Evolutionary conservation across 2,888 invertebrate genomes (phyloP), one percentile per base, ranked within the genome.

Genomic region (Caenorhabditis imperialis): DNA sequence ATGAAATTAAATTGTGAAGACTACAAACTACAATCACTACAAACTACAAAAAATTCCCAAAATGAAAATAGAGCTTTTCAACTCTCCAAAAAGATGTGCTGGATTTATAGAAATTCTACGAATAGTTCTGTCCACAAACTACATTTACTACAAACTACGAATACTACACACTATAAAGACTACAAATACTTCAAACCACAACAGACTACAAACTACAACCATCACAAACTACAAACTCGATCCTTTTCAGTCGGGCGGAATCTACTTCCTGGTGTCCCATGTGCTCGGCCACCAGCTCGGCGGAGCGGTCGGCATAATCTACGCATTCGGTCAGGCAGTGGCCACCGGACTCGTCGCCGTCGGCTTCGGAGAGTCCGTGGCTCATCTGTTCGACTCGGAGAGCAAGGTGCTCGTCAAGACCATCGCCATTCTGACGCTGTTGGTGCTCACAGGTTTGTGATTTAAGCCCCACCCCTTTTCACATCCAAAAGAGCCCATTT

Each of bases 321-420:
- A 97, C 89, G 95, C 95, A 89, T 96, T 98, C 90, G 97, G 96
- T 77, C 95, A 95, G 92, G 94, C 96, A 65, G 96, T 96, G 1
- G 95, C 96, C 70, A 96, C 96, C 91, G 95, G 96, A 23, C 91
- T 98, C 70, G 96, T 96, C 90, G 95, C 96, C 10, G 92, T 96
- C 89, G 95, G 97, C 87, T 96, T 98, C 90, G 97, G 96, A 42
- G 97, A 97, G 90, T 95, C 96, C 0, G 93, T 97, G 92, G 94
- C 95, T 7, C 93, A 93, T 69, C 90, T 97, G 51, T 92, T 96
- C 30, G 92, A 92, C 12, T 71, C 83, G 10, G 91, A 92, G 35
- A 92, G 89, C 81, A 84, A 88, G 3, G 94, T 94, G 93, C 93
- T 94, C 7, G 93, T 94, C 50, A 91, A 94, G 85, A 93, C 93